Conservation (phyloP, 2,888 invertebrate genomes). For the Thymelicus acteon region DNA sequence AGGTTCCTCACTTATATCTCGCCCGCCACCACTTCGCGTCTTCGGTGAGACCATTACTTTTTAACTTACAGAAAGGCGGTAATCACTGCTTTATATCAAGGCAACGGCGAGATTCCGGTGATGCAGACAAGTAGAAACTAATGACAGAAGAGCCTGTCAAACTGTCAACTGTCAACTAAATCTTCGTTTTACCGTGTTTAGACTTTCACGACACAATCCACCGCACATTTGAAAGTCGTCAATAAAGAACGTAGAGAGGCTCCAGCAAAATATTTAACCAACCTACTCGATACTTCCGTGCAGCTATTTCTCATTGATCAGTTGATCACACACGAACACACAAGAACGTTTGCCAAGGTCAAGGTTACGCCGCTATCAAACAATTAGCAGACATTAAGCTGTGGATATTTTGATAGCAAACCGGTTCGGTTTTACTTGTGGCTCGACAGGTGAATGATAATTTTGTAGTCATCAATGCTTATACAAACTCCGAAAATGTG, state of each 20-base stretch:
- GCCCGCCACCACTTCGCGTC: no score
- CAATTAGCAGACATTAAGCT: constrained; percentile 1
- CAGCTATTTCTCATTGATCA: background rate
- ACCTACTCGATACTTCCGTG: background rate
- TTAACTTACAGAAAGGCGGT: no score
- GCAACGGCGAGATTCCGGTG: no score
- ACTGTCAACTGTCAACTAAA: no score
- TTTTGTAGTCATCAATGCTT: background rate
- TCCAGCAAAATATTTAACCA: background rate
- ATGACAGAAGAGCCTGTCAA: no score
- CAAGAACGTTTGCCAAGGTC: background rate
- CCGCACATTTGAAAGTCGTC: background rate
- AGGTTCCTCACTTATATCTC: no score
- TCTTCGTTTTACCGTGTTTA: no score
- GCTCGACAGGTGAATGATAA: constrained; percentile 1
- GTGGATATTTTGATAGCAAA: background rate
- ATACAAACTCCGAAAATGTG: no score
- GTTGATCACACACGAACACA: background rate
- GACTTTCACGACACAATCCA: background rate
- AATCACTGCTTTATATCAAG: no score
- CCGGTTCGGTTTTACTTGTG: background rate
- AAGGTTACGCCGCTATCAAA: constrained; percentile 4
- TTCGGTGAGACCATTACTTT: no score
- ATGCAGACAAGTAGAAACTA: no score
- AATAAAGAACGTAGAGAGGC: background rate